Conservation (phyloP, 2,113 vertebrate genomes). For the Halichoerus grypus region DNA sequence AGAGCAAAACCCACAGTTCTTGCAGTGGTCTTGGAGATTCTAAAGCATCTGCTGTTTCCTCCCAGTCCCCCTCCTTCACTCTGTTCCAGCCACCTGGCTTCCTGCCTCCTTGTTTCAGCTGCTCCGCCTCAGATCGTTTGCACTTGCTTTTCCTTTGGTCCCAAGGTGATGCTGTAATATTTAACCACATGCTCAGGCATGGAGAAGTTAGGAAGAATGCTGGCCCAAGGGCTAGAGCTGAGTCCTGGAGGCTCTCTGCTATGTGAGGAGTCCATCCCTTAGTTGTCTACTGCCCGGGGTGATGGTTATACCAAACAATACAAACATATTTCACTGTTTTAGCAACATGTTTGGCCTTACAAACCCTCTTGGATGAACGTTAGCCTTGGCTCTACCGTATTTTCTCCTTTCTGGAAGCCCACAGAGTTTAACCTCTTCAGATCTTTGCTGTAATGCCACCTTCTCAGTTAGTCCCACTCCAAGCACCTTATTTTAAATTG, state of each 20-base stretch:
- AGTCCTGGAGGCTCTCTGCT: background rate
- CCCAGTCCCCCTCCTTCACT: background rate
- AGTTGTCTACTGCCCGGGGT: background rate
- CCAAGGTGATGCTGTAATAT: background rate
- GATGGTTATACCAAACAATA: background rate
- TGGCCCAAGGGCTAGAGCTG: background rate
- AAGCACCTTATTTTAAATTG: background rate
- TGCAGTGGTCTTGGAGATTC: background rate
- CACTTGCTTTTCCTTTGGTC: background rate
- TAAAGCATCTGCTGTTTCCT: background rate
- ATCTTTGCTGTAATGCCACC: background rate
- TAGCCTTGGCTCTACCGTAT: background rate
- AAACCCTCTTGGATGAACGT: background rate
- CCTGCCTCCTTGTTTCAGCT: background rate
- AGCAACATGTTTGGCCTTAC: background rate
- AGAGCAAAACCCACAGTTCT: background rate
- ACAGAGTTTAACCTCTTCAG: background rate
- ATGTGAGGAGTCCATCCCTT: background rate
- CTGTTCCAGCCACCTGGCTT: background rate
- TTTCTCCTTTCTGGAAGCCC: background rate
- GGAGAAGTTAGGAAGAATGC: background rate
- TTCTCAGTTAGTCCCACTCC: background rate
- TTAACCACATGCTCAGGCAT: background rate
- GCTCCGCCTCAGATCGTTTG: background rate
- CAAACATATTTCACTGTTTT: background rate